Evolutionary conservation across 92 coral and sea anemone species (phyloP), one percentile per base, ranked within the genome.

Genomic region (Paragorgia papillata): DNA sequence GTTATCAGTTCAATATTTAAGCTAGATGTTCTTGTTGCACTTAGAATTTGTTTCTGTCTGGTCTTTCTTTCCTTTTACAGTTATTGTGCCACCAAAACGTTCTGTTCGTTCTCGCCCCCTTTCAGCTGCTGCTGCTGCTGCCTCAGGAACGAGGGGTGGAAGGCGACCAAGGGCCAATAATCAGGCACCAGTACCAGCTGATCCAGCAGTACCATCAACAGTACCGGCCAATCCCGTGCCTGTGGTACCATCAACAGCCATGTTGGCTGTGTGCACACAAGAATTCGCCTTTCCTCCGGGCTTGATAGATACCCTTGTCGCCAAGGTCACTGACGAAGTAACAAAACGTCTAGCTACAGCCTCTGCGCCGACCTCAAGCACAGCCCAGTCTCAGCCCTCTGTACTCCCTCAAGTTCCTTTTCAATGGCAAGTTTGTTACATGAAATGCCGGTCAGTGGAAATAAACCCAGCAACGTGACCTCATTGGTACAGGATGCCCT

Each of bases 271-370:
- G n/a, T n/a, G n/a, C 18, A 35, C 35, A 33, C 59, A 55, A 19
- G 75, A 66, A 55, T 55, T 66, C 39, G 66, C 84, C 19, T n/a
- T 66, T 67, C 63, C 78, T 18, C 79, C 73, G 14, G 71, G 30
- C 24, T 66, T 31, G 15, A 7, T 54, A 22, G 83, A 79, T 39
- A 66, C 50, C 44, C 39, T 80, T 39, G 79, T 80, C 19, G 30
- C 56, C 69, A 68, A 55, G 39, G 84, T 80, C 54, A 68, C 84
- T 22, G 84, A 69, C 35, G 84, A 80, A 66, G 84, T 80, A 24
- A 67, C 69, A 24, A 53, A 76, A 22, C 51, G 84, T 1, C 34
- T 69, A 1, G 51, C 25, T 30, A 50, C 56, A 40, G 74, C 29
- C 26, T 66, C 44, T 66, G 55, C 74, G 39, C 26, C 74, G 51